Evolutionary conservation across 2,113 vertebrate genomes (phyloP).

Genomic region (Gyps fulvus): DNA sequence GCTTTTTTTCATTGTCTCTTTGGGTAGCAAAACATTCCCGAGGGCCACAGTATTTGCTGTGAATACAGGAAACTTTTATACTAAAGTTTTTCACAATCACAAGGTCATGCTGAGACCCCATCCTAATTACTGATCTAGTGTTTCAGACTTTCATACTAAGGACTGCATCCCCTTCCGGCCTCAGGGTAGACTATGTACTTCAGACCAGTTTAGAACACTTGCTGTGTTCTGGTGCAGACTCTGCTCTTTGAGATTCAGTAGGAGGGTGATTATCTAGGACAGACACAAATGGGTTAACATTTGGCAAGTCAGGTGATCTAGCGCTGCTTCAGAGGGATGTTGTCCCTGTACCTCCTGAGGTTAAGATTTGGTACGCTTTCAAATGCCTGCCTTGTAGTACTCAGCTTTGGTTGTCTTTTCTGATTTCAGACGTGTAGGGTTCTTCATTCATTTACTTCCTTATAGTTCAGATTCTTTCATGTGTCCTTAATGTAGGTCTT

Average conservation of each 20-base stretch:
- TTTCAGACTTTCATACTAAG: background rate
- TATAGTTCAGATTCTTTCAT: background rate
- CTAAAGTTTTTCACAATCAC: background rate
- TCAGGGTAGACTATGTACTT: background rate
- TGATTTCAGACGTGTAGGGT: background rate
- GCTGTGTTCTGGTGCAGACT: background rate
- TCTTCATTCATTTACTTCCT: background rate
- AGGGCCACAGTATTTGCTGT: background rate
- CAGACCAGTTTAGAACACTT: background rate
- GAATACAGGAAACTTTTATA: background rate
- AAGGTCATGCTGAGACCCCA: background rate
- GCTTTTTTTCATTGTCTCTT: background rate
- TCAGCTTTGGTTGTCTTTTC: background rate
- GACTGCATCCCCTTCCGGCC: background rate
- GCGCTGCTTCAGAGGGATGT: background rate
- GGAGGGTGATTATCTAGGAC: background rate
- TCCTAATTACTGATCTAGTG: background rate
- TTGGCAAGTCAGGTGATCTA: background rate
- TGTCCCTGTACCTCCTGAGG: background rate
- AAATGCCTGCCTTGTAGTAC: background rate
- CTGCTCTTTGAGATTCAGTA: background rate
- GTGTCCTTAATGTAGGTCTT: background rate
- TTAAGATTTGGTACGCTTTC: background rate
- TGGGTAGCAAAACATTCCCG: rapidly evolving
- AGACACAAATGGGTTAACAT: background rate